Evolutionary conservation across 2,888 invertebrate genomes (phyloP), one percentile per base, ranked within the genome.

Genomic region (Tribolium freemani): DNA sequence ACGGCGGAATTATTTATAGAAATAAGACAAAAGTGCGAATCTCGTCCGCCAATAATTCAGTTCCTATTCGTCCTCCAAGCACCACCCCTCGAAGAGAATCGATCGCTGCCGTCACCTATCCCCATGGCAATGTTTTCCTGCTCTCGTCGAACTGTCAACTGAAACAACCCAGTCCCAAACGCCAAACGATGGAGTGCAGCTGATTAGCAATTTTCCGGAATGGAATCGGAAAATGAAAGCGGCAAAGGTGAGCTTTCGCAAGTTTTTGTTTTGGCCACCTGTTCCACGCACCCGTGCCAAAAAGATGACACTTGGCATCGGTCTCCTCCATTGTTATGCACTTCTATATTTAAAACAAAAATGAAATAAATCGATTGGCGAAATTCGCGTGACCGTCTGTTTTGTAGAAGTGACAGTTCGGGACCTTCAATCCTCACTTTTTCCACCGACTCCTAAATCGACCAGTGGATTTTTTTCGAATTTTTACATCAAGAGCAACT

Each of bases 401-500:
- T 48, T 21, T 20, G 45, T 72, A 64, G 79, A 80, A 51, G 64
- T 77, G 77, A 89, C 88, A 85, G 92, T 93, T 45, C 90, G 89
- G 84, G 88, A 90, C 70, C 87, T 93, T 71, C 93, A 93, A 85
- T 90, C 92, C 56, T 88, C 90, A 60, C 86, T 93, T 69, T 93
- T 93, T 84, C 93, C 93, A 56, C 79, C 83, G 30, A 81, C 82
- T 63, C 78, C 84, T 60, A 84, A 84, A 75, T 74, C 75, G 31
- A 72, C 80, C 13, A 90, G 90, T 31, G 90, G 90, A 66, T 92
- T 90, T 80, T 89, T 92, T 83, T 90, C 90, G 75, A 91, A 89
- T 82, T 90, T 91, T 79, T 87, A 91, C 46, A 89, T 93, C 66
- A 93, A 93, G 87, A 91, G 90, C 69, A 92, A 91, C 85, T 68